Base-by-base conservation (phyloP, 2,888 invertebrate genomes). In the Acleris literana region DNA sequence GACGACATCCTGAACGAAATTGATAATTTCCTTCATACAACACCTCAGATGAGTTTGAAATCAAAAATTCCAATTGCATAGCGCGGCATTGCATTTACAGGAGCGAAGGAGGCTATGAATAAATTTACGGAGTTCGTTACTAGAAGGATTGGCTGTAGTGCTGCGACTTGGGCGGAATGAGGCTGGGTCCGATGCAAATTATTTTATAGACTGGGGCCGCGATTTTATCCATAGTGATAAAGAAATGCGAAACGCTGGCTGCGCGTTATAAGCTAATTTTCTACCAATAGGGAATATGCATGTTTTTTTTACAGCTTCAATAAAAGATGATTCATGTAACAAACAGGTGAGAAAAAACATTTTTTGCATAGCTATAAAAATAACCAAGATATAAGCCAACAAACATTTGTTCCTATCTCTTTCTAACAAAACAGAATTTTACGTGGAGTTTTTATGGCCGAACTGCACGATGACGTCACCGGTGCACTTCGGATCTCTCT, bases 91-190 rank as follows among this genome's bases (percentile, higher is more conserved):
- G 84, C 84, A 83, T 85, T 86, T 86, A 85, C 85, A 84, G 79
- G 80, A 76, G 75, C 76, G 80, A 76, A 80, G 81, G 79, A 85
- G 78, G 84, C 88, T 87, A 89, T 89, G 88, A 89, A 89, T 89
- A 89, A 87, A 89, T 88, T 89, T 87, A 74, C 79, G 69, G 69
- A 74, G 79, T 86, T 86, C 85, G 87, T 88, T 88, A 87, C 86
- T 76, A 81, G 71, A 73, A 75, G 81, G 81, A 86, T 85, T 85
- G 85, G 77, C 76, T 79, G 62, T 58, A 61, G 51, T 48, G 53
- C 18, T 13, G 80, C 70, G 79, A 76, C 77, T 81, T 74, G 75
- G 73, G 74, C 65, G 73, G 74, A 75, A 74, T 71, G 73, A 72
- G 70, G 74, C 74, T 75, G 72, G 72, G 70, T 72, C 69, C 74